phyloP scores from a whole-genome alignment of 2,888 invertebrate species.

The Dynastes grantii region DNA sequence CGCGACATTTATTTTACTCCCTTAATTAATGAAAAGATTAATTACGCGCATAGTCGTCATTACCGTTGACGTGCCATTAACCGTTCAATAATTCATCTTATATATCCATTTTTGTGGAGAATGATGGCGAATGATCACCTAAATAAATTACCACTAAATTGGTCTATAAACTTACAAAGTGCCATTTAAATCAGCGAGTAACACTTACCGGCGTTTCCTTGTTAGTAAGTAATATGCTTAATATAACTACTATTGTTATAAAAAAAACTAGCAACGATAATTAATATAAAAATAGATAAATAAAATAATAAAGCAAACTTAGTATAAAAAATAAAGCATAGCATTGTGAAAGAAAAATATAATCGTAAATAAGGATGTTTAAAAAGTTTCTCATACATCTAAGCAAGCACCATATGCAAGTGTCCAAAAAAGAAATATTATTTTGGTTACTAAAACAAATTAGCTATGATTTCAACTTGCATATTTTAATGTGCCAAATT shows the following conservation, averaged over 20 bases:
- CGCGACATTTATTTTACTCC: too few relatives aligned
- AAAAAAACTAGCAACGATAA: slow-evolving; percentile 18
- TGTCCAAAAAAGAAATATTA: slow-evolving; percentile 7
- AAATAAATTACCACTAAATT: too few relatives aligned
- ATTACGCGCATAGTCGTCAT: too few relatives aligned
- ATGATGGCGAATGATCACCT: too few relatives aligned
- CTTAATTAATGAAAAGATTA: too few relatives aligned
- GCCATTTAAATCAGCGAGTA: too few relatives aligned
- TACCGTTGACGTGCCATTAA: too few relatives aligned
- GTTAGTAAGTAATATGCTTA: too few relatives aligned
- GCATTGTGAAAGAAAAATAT: slow-evolving; percentile 46
- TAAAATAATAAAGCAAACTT: slow-evolving; percentile 14
- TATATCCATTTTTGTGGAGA: too few relatives aligned
- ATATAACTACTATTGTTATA: slow-evolving; percentile 32
- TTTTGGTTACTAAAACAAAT: neutral
- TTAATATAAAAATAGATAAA: slow-evolving; percentile 29
- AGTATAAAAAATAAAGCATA: slow-evolving; percentile 49
- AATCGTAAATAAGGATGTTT: slow-evolving; percentile 23
- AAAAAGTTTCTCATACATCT: slow-evolving; percentile 13
- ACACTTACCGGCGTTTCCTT: too few relatives aligned
- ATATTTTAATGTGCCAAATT: neutral
- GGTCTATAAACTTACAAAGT: too few relatives aligned
- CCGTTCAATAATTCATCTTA: too few relatives aligned
- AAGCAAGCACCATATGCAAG: slow-evolving; percentile 30
- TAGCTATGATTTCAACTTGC: neutral